These are phyloP conservation scores for Hyalella azteca DNA, from an alignment of 2,888 invertebrate genomes.

Conservation along the genomic window DNA sequence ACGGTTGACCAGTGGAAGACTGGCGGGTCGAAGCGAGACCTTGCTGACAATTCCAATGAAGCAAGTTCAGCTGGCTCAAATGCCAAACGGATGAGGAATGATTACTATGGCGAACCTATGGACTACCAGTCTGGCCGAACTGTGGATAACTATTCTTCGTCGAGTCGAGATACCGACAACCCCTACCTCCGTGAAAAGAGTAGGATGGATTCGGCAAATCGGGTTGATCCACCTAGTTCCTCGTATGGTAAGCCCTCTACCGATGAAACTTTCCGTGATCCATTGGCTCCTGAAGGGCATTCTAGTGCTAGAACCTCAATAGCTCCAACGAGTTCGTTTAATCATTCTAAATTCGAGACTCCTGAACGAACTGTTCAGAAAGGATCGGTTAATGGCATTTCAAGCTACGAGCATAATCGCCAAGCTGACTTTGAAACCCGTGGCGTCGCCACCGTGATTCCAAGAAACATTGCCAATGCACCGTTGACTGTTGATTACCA, in stretches of 20 bases:
- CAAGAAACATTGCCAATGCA: not conserved
- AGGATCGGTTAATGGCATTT: not conserved
- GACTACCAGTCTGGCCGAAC: not conserved
- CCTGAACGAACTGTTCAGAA: not conserved
- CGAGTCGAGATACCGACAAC: not conserved
- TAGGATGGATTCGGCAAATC: not conserved
- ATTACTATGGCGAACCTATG: not conserved
- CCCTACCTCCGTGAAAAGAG: not conserved
- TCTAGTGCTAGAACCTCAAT: not conserved
- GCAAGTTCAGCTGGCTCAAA: not conserved
- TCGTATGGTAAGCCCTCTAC: not conserved
- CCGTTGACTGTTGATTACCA: slow-evolving; percentile 10
- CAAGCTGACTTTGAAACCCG: not conserved
- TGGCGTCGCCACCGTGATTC: not conserved
- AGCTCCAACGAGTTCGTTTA: not conserved
- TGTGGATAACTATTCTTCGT: not conserved
- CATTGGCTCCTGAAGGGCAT: not conserved
- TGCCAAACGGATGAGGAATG: not conserved
- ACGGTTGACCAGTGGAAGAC: not conserved
- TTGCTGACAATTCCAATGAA: not conserved
- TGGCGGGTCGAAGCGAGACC: not conserved
- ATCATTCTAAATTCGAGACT: not conserved
- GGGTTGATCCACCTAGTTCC: not conserved
- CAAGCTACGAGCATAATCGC: not conserved
- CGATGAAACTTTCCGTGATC: not conserved